phyloP scores from a whole-genome alignment of 2,888 invertebrate species.

The Hyppa rectilinea region DNA sequence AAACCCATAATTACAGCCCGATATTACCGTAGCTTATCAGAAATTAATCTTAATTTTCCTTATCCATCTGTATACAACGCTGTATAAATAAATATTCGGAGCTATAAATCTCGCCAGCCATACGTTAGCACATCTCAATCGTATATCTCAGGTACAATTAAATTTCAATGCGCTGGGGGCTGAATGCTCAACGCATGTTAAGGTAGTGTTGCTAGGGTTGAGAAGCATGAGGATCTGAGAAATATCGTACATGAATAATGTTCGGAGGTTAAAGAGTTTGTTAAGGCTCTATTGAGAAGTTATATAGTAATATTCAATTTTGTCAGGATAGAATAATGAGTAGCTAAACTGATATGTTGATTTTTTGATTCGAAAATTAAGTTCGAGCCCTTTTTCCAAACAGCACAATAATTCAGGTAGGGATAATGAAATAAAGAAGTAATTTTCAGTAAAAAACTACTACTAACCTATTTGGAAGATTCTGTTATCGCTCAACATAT shows the following conservation, averaged over 20 bases:
- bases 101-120: constrained; percentile 38
- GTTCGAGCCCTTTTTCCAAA: neutral
- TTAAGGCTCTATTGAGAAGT: neutral
- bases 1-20: constrained; percentile 7
- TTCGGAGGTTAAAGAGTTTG: neutral
- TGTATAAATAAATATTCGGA: constrained; percentile 53
- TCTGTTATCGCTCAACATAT: neutral
- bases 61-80: constrained; percentile 25
- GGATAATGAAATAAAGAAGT: neutral
- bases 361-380: neutral
- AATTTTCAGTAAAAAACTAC: neutral
- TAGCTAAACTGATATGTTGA: neutral
- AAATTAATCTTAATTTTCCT: constrained; percentile 52
- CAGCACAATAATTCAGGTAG: neutral
- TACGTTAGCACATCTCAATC: constrained; percentile 77
- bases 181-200: constrained; percentile 61
- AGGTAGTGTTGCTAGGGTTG: constrained; percentile 58
- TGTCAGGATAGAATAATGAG: neutral
- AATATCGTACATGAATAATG: neutral
- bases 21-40: constrained; percentile 14
- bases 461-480: neutral
- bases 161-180: constrained; percentile 69
- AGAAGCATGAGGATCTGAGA: neutral
- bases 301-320: neutral
- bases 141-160: constrained; percentile 75